Evolutionary conservation across 2,797 vertebrate species (phyloP).

Genomic region (Okamejei kenojei): DNA sequence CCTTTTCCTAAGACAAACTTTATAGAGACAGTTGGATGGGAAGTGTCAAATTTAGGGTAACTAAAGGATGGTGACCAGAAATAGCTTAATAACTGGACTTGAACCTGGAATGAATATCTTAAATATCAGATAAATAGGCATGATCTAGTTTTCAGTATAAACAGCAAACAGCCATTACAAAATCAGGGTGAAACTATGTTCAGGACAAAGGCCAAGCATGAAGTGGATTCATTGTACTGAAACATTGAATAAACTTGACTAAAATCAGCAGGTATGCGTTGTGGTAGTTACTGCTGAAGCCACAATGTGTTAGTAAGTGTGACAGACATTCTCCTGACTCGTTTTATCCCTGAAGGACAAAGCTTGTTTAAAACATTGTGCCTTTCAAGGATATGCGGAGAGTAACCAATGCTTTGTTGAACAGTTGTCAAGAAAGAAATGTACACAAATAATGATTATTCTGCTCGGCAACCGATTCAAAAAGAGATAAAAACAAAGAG

Average conservation of each 20-base stretch:
- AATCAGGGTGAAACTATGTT: not conserved
- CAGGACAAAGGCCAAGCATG: not conserved
- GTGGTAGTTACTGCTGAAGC: not conserved
- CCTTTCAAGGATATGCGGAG: not conserved
- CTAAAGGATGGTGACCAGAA: not conserved
- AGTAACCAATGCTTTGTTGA: not conserved
- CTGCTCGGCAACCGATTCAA: not conserved
- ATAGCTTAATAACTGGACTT: not conserved
- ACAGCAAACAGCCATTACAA: not conserved
- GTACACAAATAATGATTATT: not conserved
- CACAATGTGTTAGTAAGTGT: not conserved
- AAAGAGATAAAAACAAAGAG: not conserved
- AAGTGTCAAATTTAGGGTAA: not conserved
- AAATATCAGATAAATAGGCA: not conserved
- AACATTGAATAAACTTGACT: not conserved
- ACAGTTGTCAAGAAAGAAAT: not conserved
- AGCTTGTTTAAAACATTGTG: not conserved
- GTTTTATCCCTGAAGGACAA: not conserved
- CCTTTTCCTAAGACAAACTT: not conserved
- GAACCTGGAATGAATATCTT: not conserved
- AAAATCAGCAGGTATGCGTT: not conserved
- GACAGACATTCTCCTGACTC: not conserved
- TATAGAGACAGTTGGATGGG: too few relatives aligned
- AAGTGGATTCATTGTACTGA: not conserved
- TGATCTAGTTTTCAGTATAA: not conserved